phyloP scores from a whole-genome alignment of 2,888 invertebrate species.

The Corbicula japonica region DNA sequence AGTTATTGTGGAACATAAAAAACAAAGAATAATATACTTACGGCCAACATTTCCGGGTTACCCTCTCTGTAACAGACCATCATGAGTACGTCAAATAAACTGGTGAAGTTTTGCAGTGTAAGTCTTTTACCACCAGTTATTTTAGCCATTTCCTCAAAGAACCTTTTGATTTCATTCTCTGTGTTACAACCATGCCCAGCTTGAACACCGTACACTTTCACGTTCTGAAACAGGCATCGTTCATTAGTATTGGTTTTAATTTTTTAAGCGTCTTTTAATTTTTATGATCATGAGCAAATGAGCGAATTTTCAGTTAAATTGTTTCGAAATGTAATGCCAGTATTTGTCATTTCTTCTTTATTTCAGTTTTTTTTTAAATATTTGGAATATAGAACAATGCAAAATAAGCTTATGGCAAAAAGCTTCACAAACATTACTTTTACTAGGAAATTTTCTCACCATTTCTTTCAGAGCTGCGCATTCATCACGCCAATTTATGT shows the following conservation, averaged over 20 bases:
- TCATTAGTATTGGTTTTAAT: no score
- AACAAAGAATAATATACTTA: no score
- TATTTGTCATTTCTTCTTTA: no score
- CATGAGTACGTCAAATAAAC: conserved; percentile 79
- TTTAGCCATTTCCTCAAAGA: conserved; percentile 73
- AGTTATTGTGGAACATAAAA: no score
- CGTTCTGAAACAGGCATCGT: conserved; percentile 77
- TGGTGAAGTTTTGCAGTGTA: conserved; percentile 70
- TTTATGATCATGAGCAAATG: no score
- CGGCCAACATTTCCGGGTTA: conserved; percentile 74
- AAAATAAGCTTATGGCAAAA: no score
- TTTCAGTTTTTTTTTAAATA: no score
- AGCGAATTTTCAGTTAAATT: no score
- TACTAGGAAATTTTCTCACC: conserved; percentile 42
- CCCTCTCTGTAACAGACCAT: conserved; percentile 82
- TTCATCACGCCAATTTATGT: conserved; percentile 78
- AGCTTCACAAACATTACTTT: background rate
- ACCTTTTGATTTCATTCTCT: no score
- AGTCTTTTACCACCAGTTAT: conserved; percentile 76
- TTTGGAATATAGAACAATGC: no score
- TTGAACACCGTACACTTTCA: conserved; percentile 76
- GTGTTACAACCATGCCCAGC: conserved; percentile 55
- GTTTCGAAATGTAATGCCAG: no score
- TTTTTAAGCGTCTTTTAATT: no score
- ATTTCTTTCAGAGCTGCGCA: conserved; percentile 65